Base-by-base conservation (phyloP, 1,140 invertebrate genomes). In the Drosophila yakuba region DNA sequence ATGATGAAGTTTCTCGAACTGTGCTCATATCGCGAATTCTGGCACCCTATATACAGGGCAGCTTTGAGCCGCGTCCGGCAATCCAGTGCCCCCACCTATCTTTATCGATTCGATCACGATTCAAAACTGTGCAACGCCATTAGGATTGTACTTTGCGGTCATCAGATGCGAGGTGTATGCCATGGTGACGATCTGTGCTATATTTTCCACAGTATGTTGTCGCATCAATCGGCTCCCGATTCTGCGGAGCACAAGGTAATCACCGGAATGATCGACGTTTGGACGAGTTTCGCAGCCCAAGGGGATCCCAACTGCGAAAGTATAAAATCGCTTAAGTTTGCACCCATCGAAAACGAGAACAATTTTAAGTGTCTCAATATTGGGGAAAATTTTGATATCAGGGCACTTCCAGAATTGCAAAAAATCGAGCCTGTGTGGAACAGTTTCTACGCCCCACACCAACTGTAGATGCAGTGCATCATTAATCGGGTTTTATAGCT, bases 181-280 rank as follows among this genome's bases (percentile, higher is more conserved):
- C 95, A 96, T 77, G 94, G 93, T 0, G 95, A 96, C 66, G 95
- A 96, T 74, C 44, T 95, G 2, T 94, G 94, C 67, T 95, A 95
- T 85, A 72, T 95, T 6, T 96, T 95, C 77, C 92, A 93, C 67
- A 93, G 92, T 50, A 86, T 89, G 69, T 73, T 94, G 35, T 93
- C 92, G 11, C 74, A 86, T 15, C 92, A 93, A 47, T 68, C 91
- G 55, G 83, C 92, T 17, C 68, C 72, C 0, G 90, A 78, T 4
- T 80, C 92, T 0, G 82, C 72, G 0, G 92, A 91, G 39, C 77
- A 91, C 39, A 71, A 69, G 59, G 69, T 92, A 2, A 93, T 93
- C 28, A 81, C 91, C 38, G 80, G 91, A 43, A 93, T 94, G 90
- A 84, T 93, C 2, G 93, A 93, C 77, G 83, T 94, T 48, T 93